Evolutionary conservation across 2,113 vertebrate species (phyloP).

Genomic region (Crotalus horridus): DNA sequence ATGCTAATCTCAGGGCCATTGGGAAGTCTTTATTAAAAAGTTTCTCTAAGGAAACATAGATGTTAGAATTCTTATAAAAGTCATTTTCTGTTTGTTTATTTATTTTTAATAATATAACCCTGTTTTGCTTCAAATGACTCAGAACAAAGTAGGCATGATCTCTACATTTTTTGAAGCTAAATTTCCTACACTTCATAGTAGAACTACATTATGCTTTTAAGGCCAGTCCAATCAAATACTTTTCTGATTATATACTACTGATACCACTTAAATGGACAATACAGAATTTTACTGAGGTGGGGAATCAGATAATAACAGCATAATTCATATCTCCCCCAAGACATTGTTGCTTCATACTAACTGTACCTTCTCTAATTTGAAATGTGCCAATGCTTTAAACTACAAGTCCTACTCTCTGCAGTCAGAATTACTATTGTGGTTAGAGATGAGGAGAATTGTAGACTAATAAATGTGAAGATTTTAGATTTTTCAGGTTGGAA

Average conservation of each 20-base stretch:
- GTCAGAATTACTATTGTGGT: not conserved
- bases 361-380: not conserved
- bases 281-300: not conserved
- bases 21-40: not conserved
- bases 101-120: not conserved
- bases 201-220: not conserved
- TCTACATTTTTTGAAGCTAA: not conserved
- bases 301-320: not conserved
- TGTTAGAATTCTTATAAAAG: not conserved
- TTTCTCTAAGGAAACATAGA: conserved; percentile 14
- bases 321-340: not conserved
- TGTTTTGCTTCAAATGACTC: not conserved
- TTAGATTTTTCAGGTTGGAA: not conserved
- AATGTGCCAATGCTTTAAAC: not conserved
- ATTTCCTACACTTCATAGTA: not conserved
- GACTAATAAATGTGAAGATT: not conserved
- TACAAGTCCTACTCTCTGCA: not conserved
- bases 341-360: not conserved
- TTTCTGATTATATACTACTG: not conserved
- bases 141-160: not conserved
- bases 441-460: not conserved
- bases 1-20: conserved; percentile 2
- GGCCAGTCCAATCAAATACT: not conserved
- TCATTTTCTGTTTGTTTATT: not conserved
- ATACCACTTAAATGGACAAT: not conserved